Percentiles rank a stretch among this genome's conserved stretches.
Conservation (phyloP, 2,797 vertebrate genomes). For the Fringilla coelebs region DNA sequence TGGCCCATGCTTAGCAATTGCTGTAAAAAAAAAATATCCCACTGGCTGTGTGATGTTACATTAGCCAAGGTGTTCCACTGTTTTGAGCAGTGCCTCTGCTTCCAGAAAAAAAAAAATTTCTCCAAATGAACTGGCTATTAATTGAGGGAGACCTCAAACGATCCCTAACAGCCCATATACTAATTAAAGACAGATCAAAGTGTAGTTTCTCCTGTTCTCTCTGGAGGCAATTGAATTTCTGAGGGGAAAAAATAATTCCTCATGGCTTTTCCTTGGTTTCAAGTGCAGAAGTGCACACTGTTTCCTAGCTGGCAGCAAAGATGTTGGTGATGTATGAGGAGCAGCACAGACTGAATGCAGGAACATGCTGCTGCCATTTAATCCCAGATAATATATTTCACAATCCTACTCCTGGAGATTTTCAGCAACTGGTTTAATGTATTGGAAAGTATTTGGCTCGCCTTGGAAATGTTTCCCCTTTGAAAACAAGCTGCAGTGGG, state of each 20-base stretch:
- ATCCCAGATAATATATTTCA: neutral
- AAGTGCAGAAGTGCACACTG: neutral
- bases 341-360: neutral
- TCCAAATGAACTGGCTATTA: slow-evolving; percentile 2
- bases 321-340: slow-evolving; percentile 8
- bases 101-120: neutral
- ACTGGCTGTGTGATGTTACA: neutral
- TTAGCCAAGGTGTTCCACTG: neutral
- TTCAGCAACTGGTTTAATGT: neutral
- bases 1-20: neutral
- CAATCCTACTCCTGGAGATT: neutral
- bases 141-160: slow-evolving; percentile 29
- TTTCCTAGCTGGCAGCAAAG: slow-evolving; percentile 33
- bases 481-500: slow-evolving; percentile 21
- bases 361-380: slow-evolving; percentile 3
- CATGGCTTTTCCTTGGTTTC: neutral
- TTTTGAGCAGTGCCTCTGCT: neutral
- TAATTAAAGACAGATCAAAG: slow-evolving; percentile 51
- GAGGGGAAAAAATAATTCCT: slow-evolving; percentile 14
- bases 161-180: neutral
- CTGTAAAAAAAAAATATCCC: neutral
- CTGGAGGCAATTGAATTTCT: neutral
- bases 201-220: neutral
- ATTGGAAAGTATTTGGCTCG: neutral
- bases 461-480: slow-evolving; percentile 12